A percentile compares a stretch with the other conserved stretches of the same genome.
Evolutionary conservation across 2,797 vertebrate species (phyloP).

Genomic region (Anomalospiza imberbis): DNA sequence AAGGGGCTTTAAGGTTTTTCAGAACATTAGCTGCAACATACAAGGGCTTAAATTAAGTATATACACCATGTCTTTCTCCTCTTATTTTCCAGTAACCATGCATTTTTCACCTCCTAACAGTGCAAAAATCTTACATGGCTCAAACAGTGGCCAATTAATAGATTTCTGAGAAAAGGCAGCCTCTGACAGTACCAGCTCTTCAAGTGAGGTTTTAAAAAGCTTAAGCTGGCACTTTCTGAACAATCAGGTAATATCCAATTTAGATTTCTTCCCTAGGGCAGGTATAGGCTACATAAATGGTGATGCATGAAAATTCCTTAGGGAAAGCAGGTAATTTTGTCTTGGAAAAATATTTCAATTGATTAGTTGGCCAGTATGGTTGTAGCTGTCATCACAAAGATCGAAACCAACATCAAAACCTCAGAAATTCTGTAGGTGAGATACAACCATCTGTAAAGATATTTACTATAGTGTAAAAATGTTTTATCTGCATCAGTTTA

Average conservation of each 20-base stretch:
- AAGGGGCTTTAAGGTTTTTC: background rate
- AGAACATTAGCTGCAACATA: background rate
- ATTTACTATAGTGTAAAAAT: background rate
- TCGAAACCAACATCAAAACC: accelerated
- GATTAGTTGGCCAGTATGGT: background rate
- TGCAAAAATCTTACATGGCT: background rate
- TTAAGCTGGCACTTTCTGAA: background rate
- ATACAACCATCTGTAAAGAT: background rate
- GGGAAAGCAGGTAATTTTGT: background rate
- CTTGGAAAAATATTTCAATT: background rate
- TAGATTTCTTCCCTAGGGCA: background rate
- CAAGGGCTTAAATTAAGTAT: background rate
- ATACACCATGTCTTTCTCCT: background rate
- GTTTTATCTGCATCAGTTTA: background rate
- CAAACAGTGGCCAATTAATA: background rate
- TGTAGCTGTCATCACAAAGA: background rate
- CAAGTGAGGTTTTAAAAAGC: background rate
- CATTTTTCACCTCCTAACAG: background rate
- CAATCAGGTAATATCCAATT: background rate
- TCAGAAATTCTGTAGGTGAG: background rate
- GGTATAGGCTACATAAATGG: background rate
- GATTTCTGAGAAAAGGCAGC: background rate
- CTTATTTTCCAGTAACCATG: background rate
- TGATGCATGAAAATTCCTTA: background rate
- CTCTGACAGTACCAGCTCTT: background rate